Base-by-base conservation (phyloP, 2,888 invertebrate genomes). In the Dinocampus coccinellae region DNA sequence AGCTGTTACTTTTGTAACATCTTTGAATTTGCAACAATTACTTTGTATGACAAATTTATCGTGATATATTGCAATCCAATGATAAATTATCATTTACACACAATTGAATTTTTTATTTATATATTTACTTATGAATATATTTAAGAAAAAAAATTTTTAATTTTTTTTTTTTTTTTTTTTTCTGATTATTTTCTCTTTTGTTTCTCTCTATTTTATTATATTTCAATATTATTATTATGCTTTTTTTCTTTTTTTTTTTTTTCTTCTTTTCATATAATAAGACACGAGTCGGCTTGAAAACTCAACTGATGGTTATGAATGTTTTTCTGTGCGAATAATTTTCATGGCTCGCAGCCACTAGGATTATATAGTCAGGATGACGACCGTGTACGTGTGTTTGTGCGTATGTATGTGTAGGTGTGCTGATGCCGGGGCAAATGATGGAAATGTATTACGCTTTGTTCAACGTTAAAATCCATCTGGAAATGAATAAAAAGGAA, bases 401-500 rank as follows among this genome's bases (percentile, higher is more conserved):
- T 47, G 16, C 13, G 11, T 42, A n/a, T 42, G 42, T 42, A 3
- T 13, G 42, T 42, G 16, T 42, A 1, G 13, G 42, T 4, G 47
- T 47, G 47, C 16, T 47, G 7, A 16, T 20, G 47, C 16, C n/a
- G 47, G 47, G 42, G 16, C 7, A 2, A 0, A 3, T 20, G 11
- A 47, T 11, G 42, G 47, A 33, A 52, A 52, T 47, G 52, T 33
- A 64, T 62, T 62, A 62, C 62, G 33, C 39, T 62, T 62, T 62
- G 62, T 62, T 62, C 42, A n/a, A 42, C 39, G 24, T 24, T 52
- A 47, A 64, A 64, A 64, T 64, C 63, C 63, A 52, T 64, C 63
- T 47, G 24, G 39, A 13, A 26, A 39, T 20, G 36, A n/a, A n/a
- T n/a, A 34, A 20, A 36, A 36, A 36, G 16, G 36, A 61, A 63